A percentile compares a stretch with the other conserved stretches of the same genome.
Conservation (phyloP, 2,888 invertebrate species). For the Danaus chrysippus region DNA sequence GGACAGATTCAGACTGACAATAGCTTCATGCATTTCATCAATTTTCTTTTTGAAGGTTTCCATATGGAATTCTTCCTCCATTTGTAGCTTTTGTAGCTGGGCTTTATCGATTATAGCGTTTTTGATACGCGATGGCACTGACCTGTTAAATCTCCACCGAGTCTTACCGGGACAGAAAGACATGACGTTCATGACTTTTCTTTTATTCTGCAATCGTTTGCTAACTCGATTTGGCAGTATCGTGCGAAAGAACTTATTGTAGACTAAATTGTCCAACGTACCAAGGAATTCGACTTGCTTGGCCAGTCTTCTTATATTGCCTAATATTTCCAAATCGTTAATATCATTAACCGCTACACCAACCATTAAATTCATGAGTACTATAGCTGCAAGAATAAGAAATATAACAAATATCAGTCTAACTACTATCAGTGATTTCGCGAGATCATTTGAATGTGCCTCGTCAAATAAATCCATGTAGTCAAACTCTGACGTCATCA, state of each 20-base stretch:
- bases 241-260: conserved; percentile 60
- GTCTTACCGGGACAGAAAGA: conserved; percentile 66
- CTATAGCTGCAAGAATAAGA: conserved; percentile 76
- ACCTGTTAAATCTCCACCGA: conserved; percentile 38
- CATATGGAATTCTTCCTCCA: conserved; percentile 54
- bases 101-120: conserved; percentile 67
- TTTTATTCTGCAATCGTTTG: conserved; percentile 54
- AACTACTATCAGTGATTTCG: conserved; percentile 63
- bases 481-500: conserved; percentile 81
- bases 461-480: conserved; percentile 71
- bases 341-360: conserved; percentile 81
- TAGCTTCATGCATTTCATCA: conserved; percentile 58
- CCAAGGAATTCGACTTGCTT: conserved; percentile 78
- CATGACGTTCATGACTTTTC: conserved; percentile 54
- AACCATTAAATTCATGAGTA: conserved; percentile 79
- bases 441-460: conserved; percentile 56
- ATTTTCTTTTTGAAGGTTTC: conserved; percentile 53
- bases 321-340: conserved; percentile 75
- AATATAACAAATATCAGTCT: conserved; percentile 75
- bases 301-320: conserved; percentile 73
- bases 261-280: conserved; percentile 72
- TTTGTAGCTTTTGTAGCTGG: conserved; percentile 52
- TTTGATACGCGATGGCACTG: conserved; percentile 43
- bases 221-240: conserved; percentile 57
- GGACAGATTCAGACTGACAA: conserved; percentile 43